phyloP scores from a whole-genome alignment of 1,140 invertebrate species.

The Drosophila bipectinata region DNA sequence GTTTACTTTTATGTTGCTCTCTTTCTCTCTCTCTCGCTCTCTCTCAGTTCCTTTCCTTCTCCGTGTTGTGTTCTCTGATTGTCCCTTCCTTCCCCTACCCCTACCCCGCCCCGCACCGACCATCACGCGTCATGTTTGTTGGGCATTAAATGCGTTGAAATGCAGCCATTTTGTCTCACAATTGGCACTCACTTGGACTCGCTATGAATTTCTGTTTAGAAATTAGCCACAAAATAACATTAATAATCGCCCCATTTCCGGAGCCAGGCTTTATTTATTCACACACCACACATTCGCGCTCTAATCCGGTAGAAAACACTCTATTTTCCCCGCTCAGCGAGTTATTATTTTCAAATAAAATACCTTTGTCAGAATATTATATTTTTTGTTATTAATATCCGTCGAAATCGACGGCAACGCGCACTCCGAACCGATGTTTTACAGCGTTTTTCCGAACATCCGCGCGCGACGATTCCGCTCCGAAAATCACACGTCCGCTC shows the following conservation, averaged over 20 bases:
- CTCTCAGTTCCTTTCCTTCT: slow-evolving; percentile 2
- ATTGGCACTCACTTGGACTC: slow-evolving; percentile 69
- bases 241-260: not conserved
- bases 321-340: not conserved
- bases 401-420: not conserved
- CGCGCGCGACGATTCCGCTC: not conserved
- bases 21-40: not conserved
- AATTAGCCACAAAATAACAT: not conserved
- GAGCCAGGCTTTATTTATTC: not conserved
- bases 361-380: not conserved
- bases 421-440: not conserved
- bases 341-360: not conserved
- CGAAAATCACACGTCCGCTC: not conserved
- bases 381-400: not conserved
- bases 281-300: not conserved
- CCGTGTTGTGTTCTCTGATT: slow-evolving; percentile 54
- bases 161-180: slow-evolving; percentile 78
- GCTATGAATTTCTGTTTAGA: slow-evolving; percentile 30
- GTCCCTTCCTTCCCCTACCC: slow-evolving; percentile 18
- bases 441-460: not conserved
- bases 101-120: slow-evolving; percentile 6
- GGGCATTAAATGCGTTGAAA: slow-evolving; percentile 76
- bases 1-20: slow-evolving; percentile 28
- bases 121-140: slow-evolving; percentile 14
- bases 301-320: not conserved